Percentiles rank a stretch among this genome's conserved stretches.
Evolutionary conservation across 2,888 invertebrate genomes (phyloP).

Genomic region (Theretra japonica): DNA sequence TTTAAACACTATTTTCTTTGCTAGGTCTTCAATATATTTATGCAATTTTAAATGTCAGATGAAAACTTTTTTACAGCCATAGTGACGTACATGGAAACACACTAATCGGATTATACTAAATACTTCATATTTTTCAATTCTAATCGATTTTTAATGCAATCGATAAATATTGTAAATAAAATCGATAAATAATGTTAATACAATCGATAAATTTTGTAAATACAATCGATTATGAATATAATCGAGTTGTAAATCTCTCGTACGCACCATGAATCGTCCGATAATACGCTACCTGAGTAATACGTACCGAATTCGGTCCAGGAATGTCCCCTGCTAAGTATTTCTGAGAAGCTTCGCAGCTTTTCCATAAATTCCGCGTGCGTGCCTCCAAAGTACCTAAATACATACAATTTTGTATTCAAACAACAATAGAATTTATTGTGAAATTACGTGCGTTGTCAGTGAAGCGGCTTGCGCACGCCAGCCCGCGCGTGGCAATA

Average conservation of each 20-base stretch:
- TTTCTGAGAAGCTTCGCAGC: constrained; percentile 48
- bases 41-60: no score
- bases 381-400: constrained; percentile 74
- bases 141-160: no score
- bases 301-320: constrained; percentile 20
- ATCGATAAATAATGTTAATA: no score
- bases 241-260: not conserved
- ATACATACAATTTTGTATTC: constrained; percentile 80
- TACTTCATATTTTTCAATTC: no score
- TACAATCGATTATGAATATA: not conserved
- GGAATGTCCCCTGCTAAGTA: constrained; percentile 40
- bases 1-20: no score
- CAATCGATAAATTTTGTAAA: no score
- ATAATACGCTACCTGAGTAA: constrained; percentile 14
- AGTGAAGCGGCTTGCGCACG: constrained; percentile 57
- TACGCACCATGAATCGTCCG: not conserved
- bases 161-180: no score
- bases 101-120: no score
- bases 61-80: no score
- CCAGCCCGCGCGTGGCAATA: constrained; percentile 74
- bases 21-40: no score
- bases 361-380: constrained; percentile 66
- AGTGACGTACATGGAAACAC: no score
- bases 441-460: constrained; percentile 77
- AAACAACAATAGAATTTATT: constrained; percentile 79